These are phyloP conservation scores for Onychomys torridus DNA, from an alignment of 2,797 vertebrate genomes.

Conservation along the genomic window DNA sequence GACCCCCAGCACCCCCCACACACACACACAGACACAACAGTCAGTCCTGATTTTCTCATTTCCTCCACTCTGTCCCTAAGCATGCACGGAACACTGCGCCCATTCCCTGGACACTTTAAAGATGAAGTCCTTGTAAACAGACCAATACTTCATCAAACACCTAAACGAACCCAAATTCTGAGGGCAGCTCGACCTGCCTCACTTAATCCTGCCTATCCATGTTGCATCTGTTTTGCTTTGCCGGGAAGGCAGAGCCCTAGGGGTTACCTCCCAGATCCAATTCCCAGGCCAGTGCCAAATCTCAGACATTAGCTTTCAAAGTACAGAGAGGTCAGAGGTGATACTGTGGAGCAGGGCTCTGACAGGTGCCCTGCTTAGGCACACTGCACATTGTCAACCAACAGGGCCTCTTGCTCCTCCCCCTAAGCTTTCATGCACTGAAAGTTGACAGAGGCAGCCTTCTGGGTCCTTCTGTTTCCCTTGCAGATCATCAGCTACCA, in stretches of 20 bases:
- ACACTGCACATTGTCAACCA: slow-evolving; percentile 18
- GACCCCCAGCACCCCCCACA: neutral
- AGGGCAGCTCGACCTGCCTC: neutral
- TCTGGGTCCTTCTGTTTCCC: neutral
- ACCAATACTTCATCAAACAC: neutral
- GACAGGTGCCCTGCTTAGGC: slow-evolving; percentile 16
- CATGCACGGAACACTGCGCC: neutral
- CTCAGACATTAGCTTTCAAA: neutral
- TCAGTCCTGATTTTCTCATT: neutral
- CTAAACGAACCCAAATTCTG: neutral
- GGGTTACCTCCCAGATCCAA: too few relatives aligned
- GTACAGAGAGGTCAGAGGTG: neutral
- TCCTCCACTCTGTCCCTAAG: neutral
- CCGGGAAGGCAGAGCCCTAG: neutral
- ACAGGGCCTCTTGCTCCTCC: neutral
- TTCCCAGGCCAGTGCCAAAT: neutral
- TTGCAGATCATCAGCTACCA: neutral
- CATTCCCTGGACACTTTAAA: neutral
- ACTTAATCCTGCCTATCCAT: neutral
- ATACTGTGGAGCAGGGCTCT: neutral
- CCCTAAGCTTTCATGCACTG: neutral
- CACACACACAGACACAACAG: neutral
- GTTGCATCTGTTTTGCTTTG: neutral
- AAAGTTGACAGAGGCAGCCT: slow-evolving; percentile 5
- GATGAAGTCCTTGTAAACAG: neutral